Percentiles rank a stretch among this genome's conserved stretches.
Evolutionary conservation across 2,113 vertebrate genomes (phyloP).

Genomic region (Amphiprion ocellaris): DNA sequence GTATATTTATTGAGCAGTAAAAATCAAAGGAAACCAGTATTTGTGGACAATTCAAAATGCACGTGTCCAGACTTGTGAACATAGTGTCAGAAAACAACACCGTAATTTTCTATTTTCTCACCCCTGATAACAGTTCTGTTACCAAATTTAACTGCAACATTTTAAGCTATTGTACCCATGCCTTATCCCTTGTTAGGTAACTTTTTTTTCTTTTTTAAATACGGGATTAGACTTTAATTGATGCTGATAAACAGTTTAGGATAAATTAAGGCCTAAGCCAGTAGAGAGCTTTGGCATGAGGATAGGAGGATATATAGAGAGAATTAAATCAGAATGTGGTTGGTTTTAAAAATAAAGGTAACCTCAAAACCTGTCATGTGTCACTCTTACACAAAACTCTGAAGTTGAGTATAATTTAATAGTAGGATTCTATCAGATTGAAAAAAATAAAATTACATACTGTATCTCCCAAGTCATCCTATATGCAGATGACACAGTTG

Average conservation of each 20-base stretch:
- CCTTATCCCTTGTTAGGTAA: constrained; percentile 12
- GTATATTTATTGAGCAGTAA: no score
- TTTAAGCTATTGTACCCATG: background rate
- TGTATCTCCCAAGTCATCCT: no score
- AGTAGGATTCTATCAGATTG: no score
- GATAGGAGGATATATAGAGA: background rate
- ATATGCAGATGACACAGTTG: no score
- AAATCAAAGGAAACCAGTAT: no score
- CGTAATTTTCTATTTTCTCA: background rate
- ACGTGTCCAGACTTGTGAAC: no score
- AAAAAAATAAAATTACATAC: no score
- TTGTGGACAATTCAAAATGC: no score
- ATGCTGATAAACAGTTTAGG: constrained; percentile 40
- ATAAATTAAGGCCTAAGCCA: constrained; percentile 24
- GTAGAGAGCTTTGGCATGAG: background rate
- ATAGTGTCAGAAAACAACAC: no score
- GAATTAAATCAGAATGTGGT: background rate
- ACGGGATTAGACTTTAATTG: constrained; percentile 53
- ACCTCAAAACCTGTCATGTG: background rate
- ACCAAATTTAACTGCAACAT: background rate
- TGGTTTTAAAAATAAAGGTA: no score
- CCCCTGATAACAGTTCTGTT: background rate
- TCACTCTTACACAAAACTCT: no score
- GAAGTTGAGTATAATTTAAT: no score
- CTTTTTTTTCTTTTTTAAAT: background rate